Conservation (phyloP, 2,113 vertebrate species). For the Bufo bufo region DNA sequence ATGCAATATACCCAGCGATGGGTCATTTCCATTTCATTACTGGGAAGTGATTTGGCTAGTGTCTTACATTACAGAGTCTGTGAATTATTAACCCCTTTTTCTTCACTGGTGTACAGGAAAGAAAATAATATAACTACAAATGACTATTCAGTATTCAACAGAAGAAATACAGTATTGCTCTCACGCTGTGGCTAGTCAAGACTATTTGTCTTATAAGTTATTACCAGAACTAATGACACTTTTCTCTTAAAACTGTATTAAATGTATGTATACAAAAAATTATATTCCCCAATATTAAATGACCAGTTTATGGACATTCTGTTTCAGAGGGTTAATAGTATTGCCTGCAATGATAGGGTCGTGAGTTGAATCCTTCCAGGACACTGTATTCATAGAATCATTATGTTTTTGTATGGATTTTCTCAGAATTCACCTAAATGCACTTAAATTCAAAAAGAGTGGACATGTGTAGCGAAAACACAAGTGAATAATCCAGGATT, state of each 20-base stretch:
- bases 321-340: not conserved
- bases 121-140: not conserved
- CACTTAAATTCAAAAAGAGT: not conserved
- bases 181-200: not conserved
- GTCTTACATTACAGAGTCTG: conserved; percentile 38
- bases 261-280: not conserved
- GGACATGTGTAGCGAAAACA: too few relatives aligned
- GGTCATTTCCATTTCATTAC: conserved; percentile 56
- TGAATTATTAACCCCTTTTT: conserved; percentile 50
- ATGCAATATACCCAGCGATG: conserved; percentile 44
- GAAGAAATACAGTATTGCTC: not conserved
- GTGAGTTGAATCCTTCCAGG: not conserved
- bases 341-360: not conserved
- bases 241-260: not conserved
- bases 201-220: not conserved
- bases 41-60: conserved; percentile 52
- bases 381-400: not conserved
- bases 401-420: not conserved
- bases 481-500: too few relatives aligned
- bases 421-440: not conserved
- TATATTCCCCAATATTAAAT: not conserved
- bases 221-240: not conserved
- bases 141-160: not conserved
- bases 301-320: not conserved
- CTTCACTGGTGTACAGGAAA: conserved; percentile 6